Evolutionary conservation across 1,140 invertebrate genomes (phyloP).

Genomic region (Drosophila kanapiae): DNA sequence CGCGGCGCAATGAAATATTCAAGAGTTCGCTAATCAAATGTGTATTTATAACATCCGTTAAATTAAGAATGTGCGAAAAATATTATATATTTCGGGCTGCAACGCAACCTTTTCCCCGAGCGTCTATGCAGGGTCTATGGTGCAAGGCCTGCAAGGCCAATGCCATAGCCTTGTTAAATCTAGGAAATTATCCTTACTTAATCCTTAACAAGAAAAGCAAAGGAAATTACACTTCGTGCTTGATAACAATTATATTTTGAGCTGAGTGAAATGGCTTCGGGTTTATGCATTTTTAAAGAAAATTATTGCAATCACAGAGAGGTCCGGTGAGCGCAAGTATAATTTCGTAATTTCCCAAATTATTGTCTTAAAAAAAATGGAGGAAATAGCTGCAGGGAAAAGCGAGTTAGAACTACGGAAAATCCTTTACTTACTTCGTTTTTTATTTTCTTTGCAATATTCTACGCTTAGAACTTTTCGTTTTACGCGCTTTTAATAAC

Average conservation of each 20-base stretch:
- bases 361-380: not conserved
- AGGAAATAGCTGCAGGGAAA: too few species aligned
- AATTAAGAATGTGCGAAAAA: slow-evolving; percentile 21
- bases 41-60: slow-evolving; percentile 14
- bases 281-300: not conserved
- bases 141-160: too few species aligned
- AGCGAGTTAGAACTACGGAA: not conserved
- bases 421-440: not conserved
- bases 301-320: not conserved
- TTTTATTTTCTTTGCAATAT: too few species aligned
- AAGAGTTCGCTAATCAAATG: slow-evolving; percentile 10
- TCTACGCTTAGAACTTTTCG: too few species aligned
- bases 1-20: slow-evolving; percentile 14
- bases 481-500: too few species aligned
- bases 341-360: not conserved
- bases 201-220: not conserved
- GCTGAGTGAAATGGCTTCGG: not conserved
- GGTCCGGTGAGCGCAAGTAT: not conserved
- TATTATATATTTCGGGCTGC: slow-evolving; percentile 4
- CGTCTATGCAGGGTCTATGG: not conserved
- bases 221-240: not conserved
- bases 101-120: not conserved
- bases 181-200: not conserved
- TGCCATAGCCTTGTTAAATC: too few species aligned
- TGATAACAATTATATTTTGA: slow-evolving; percentile 3